Evolutionary conservation across 2,888 invertebrate species (phyloP).

Genomic region (Heteromyza rotundicornis): DNA sequence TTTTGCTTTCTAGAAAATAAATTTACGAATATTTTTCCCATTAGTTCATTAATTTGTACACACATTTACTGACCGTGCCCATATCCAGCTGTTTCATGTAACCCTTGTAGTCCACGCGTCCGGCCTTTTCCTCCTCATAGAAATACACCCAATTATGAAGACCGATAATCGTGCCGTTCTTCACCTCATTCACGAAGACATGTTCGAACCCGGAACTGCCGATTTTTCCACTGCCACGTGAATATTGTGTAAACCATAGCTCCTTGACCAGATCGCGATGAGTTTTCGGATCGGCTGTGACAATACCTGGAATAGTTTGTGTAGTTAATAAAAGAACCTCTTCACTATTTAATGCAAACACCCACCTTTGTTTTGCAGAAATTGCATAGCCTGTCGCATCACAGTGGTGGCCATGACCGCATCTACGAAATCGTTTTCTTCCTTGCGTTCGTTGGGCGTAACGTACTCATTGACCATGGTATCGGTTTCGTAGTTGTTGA

Average conservation of each 20-base stretch:
- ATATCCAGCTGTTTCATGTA: slow-evolving; percentile 76
- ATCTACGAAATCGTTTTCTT: slow-evolving; percentile 82
- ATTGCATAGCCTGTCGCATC: slow-evolving; percentile 69
- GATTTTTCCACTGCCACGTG: slow-evolving; percentile 77
- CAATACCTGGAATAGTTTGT: slow-evolving; percentile 63
- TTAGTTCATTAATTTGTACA: not conserved
- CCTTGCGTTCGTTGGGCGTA: slow-evolving; percentile 74
- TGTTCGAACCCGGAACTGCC: slow-evolving; percentile 94
- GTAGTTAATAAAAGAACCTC: not conserved
- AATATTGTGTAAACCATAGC: slow-evolving; percentile 83
- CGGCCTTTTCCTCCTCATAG: slow-evolving; percentile 75
- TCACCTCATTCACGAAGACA: slow-evolving; percentile 86
- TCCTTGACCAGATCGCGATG: slow-evolving; percentile 76
- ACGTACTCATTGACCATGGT: slow-evolving; percentile 77
- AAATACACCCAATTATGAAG: slow-evolving; percentile 93
- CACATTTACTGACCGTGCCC: slow-evolving; percentile 69
- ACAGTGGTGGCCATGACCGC: slow-evolving; percentile 78
- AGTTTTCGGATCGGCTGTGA: slow-evolving; percentile 71
- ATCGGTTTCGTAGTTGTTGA: slow-evolving; percentile 86
- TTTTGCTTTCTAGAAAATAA: slow-evolving; percentile 72
- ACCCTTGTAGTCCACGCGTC: slow-evolving; percentile 78
- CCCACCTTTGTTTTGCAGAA: slow-evolving; percentile 67
- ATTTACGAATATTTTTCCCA: not conserved
- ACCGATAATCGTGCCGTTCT: slow-evolving; percentile 78
- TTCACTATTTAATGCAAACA: not conserved